phyloP scores from a whole-genome alignment of 2,113 vertebrate species.

The Oreochromis aureus region DNA sequence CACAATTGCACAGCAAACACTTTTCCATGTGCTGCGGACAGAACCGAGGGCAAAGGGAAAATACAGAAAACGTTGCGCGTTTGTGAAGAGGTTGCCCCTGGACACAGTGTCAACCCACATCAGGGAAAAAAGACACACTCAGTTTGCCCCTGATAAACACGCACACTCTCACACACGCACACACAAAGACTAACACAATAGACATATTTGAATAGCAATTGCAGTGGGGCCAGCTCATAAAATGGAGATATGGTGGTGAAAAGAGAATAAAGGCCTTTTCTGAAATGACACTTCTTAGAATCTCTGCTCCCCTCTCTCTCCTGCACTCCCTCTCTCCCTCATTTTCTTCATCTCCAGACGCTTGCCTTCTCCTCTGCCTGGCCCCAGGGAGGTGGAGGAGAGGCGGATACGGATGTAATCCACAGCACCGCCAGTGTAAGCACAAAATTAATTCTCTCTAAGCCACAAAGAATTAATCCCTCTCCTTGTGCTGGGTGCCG shows the following conservation, averaged over 20 bases:
- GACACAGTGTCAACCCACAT: conserved; percentile 61
- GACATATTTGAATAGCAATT: conserved; percentile 40
- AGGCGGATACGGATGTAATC: conserved; percentile 76
- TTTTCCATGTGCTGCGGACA: conserved; percentile 51
- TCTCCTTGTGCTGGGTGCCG: conserved; percentile 60
- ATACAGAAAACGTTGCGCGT: conserved; percentile 11
- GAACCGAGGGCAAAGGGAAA: conserved; percentile 37
- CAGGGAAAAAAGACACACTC: conserved; percentile 42
- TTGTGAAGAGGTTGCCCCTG: conserved; percentile 56
- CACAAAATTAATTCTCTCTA: conserved; percentile 79
- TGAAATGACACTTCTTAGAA: conserved; percentile 56
- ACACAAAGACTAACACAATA: conserved; percentile 6
- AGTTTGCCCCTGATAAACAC: conserved; percentile 16
- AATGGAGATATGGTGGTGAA: conserved; percentile 37
- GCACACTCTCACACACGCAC: not conserved
- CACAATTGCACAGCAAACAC: conserved; percentile 54
- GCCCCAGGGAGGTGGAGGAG: conserved; percentile 52
- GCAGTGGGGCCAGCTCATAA: conserved; percentile 18
- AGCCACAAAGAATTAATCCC: conserved; percentile 80
- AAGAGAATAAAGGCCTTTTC: conserved; percentile 53
- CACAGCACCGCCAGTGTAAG: conserved; percentile 72
- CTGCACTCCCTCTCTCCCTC: conserved; percentile 6
- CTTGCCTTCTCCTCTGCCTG: conserved; percentile 47
- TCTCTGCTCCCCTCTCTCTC: not conserved
- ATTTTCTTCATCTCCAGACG: conserved; percentile 57